Evolutionary conservation across 2,888 invertebrate genomes (phyloP).

Genomic region (Nasonovia ribisnigri): DNA sequence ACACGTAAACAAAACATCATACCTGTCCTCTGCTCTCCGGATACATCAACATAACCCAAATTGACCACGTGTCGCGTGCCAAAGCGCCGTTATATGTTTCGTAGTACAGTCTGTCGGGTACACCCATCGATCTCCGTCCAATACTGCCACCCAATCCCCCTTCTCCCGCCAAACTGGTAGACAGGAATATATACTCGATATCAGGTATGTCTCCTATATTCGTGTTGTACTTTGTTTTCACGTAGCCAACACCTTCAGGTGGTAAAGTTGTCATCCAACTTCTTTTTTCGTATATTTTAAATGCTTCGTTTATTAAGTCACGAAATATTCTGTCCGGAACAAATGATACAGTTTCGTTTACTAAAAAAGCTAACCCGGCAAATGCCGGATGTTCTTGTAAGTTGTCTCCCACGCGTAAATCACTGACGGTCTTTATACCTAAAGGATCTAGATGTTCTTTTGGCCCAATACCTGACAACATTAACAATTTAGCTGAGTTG

Average conservation of each 20-base stretch:
- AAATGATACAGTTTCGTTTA: slow-evolving; percentile 72
- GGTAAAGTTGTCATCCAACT: slow-evolving; percentile 70
- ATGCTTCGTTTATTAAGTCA: slow-evolving; percentile 59
- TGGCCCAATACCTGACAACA: slow-evolving; percentile 77
- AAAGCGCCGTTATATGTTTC: slow-evolving; percentile 68
- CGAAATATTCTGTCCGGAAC: slow-evolving; percentile 69
- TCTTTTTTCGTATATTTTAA: slow-evolving; percentile 49
- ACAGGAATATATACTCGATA: slow-evolving; percentile 68
- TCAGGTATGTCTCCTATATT: slow-evolving; percentile 68
- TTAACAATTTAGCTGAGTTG: slow-evolving; percentile 81
- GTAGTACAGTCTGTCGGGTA: slow-evolving; percentile 69
- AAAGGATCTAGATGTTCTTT: slow-evolving; percentile 73
- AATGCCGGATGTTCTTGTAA: slow-evolving; percentile 71
- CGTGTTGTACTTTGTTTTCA: slow-evolving; percentile 70
- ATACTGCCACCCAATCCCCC: slow-evolving; percentile 66
- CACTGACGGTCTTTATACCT: slow-evolving; percentile 70
- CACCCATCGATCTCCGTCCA: slow-evolving; percentile 67
- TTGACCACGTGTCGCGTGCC: slow-evolving; percentile 68
- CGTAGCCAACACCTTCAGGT: slow-evolving; percentile 72
- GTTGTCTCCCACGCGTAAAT: slow-evolving; percentile 65
- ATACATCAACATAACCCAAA: slow-evolving; percentile 68
- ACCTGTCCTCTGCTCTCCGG: slow-evolving; percentile 68
- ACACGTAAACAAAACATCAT: neutral
- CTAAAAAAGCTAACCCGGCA: slow-evolving; percentile 78
- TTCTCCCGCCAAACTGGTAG: slow-evolving; percentile 66